phyloP scores from a whole-genome alignment of 1,140 invertebrate genomes.

The Monochamus saltuarius region DNA sequence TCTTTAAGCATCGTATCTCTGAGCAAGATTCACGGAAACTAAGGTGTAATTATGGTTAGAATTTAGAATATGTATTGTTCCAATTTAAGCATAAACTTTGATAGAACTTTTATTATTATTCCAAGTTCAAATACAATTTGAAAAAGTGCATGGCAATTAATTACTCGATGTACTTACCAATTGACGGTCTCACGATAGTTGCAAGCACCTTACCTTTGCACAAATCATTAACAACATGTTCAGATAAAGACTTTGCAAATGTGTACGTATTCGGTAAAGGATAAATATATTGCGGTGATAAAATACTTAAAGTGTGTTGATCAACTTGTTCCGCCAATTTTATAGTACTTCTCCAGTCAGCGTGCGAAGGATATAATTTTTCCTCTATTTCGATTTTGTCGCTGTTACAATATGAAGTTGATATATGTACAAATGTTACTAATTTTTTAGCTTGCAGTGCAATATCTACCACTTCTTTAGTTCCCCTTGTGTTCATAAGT shows the following conservation, averaged over 20 bases:
- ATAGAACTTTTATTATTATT: too few species aligned
- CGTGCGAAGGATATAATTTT: slow-evolving; percentile 77
- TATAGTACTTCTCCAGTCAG: slow-evolving; percentile 82
- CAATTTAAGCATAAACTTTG: too few species aligned
- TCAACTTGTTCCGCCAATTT: slow-evolving; percentile 78
- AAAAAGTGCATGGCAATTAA: too few species aligned
- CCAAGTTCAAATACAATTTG: too few species aligned
- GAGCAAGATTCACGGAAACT: too few species aligned
- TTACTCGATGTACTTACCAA: slow-evolving; percentile 60
- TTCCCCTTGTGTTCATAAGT: slow-evolving; percentile 58
- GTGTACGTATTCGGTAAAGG: slow-evolving; percentile 83
- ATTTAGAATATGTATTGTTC: too few species aligned
- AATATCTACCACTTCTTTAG: slow-evolving; percentile 57
- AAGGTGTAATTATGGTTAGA: too few species aligned
- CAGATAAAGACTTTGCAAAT: slow-evolving; percentile 80
- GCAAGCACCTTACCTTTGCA: slow-evolving; percentile 67
- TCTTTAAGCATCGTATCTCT: too few species aligned
- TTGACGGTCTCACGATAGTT: slow-evolving; percentile 87
- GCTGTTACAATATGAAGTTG: slow-evolving; percentile 1
- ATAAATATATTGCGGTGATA: slow-evolving; percentile 70
- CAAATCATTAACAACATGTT: slow-evolving; percentile 72
- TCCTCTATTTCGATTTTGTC: slow-evolving; percentile 65
- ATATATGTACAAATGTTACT: slow-evolving; percentile 68
- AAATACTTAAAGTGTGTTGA: slow-evolving; percentile 61
- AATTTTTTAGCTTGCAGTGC: slow-evolving; percentile 61